These are phyloP conservation scores for Geodia barretti DNA, from an alignment of 37 sponge, comb jelly and placozoan species.

Conservation along the genomic window DNA sequence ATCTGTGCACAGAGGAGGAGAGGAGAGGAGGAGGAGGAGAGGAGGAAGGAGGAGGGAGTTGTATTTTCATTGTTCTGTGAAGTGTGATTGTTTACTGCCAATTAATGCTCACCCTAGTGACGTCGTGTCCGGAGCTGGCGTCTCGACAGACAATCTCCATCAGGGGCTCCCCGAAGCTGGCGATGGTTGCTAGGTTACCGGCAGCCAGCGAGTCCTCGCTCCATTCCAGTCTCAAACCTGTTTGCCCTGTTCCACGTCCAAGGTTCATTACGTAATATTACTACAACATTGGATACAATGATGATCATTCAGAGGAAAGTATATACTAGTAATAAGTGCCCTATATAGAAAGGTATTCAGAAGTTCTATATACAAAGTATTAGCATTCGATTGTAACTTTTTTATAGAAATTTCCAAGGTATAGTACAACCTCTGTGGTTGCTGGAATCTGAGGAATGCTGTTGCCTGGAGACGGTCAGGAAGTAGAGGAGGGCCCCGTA, in stretches of 20 bases:
- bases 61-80: background rate
- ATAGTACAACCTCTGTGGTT: background rate
- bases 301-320: no score
- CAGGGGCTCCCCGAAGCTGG: conserved; percentile 81
- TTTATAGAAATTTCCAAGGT: no score
- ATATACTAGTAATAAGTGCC: no score
- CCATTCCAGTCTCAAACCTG: background rate
- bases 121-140: conserved; percentile 86
- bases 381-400: no score
- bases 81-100: no score
- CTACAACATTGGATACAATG: no score
- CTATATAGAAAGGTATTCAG: no score
- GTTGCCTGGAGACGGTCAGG: conserved; percentile 64
- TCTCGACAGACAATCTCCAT: conserved; percentile 90
- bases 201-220: conserved; percentile 15
- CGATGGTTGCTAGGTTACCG: conserved; percentile 60
- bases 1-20: conserved; percentile 49
- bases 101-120: conserved; percentile 57
- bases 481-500: conserved; percentile 87
- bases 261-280: no score
- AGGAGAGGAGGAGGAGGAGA: background rate
- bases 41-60: conserved; percentile 2
- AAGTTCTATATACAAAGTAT: no score
- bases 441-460: background rate
- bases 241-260: background rate